Evolutionary conservation across 2,797 vertebrate genomes (phyloP), one percentile per base, ranked within the genome.

Genomic region (Pagetopsis macropterus): DNA sequence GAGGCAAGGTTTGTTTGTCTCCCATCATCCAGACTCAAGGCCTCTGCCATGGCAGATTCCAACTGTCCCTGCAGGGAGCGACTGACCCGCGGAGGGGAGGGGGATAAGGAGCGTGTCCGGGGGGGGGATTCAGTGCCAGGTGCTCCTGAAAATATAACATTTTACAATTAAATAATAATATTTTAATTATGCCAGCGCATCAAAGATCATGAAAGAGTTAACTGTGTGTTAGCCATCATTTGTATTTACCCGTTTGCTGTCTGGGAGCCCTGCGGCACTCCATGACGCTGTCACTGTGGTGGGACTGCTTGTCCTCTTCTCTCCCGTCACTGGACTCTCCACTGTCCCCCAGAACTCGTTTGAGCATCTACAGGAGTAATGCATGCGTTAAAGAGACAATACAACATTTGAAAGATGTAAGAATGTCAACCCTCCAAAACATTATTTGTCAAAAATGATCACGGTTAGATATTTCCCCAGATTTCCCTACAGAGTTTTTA

Each of bases 261-360:
- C 66, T 88, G 68, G 88, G 89, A 70, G 88, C 89, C 49, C 46
- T 80, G 63, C 79, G 77, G 67, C 86, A 91, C 79, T 96, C 96
- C 92, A 94, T 94, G 90, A 95, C 7, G 43, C 95, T 93, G 89
- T 97, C 96, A 23, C 96, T 96, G 91, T 96, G 94, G 51, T 96
- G 96, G 21, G 95, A 97, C 40, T 93, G 89, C n/a, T 75, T 91
- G 79, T 97, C 96, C 37, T 95, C 96, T 2, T 95, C 94, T 66
- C 68, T 70, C 52, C 81, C 51, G 46, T 94, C 93, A 45, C 83
- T 79, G 2, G 85, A 88, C 78, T 93, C 87, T 12, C 51, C 86
- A 2, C 72, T 89, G 73, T 94, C 93, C 72, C 87, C 89, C 80
- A 97, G 72, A 68, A 96, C 96, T 77, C 88, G 93, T 88, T 96